Evolutionary conservation across 2,888 invertebrate genomes (phyloP).

Genomic region (Sphinx pinastri): DNA sequence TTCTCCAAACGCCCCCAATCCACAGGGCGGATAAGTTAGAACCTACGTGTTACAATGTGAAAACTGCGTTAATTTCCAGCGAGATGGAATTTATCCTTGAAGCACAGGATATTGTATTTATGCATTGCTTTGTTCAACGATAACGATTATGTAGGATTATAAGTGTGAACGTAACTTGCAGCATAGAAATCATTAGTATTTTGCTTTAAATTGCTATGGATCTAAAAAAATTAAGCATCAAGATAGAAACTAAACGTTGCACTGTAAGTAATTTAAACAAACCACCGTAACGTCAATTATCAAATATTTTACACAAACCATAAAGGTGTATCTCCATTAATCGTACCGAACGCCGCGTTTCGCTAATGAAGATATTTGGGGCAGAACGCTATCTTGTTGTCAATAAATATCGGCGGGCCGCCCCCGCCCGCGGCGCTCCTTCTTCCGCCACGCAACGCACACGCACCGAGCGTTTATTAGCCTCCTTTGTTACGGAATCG

Average conservation of each 20-base stretch:
- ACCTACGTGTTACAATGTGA: too few species aligned
- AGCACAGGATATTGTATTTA: too few species aligned
- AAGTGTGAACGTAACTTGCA: too few species aligned
- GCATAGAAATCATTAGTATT: too few species aligned
- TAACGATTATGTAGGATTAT: too few species aligned
- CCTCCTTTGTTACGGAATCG: conserved; percentile 64
- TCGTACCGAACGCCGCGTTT: conserved; percentile 48
- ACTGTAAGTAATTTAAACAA: neutral
- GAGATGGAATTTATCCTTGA: too few species aligned
- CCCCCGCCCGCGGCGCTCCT: conserved; percentile 50
- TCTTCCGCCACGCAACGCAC: conserved; percentile 39
- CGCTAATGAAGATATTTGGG: conserved; percentile 75
- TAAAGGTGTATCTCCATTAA: conserved; percentile 44
- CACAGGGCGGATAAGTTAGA: too few species aligned
- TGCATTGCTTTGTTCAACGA: too few species aligned
- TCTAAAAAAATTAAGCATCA: too few species aligned
- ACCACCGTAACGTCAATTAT: neutral
- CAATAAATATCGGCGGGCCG: conserved; percentile 62
- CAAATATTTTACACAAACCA: neutral
- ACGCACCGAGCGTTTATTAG: conserved; percentile 32
- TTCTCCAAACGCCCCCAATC: too few species aligned
- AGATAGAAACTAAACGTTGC: neutral
- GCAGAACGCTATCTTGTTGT: conserved; percentile 60
- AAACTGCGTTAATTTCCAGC: too few species aligned
- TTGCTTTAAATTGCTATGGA: too few species aligned